Evolutionary conservation across 2,797 vertebrate genomes (phyloP).

Genomic region (Alcedo atthis): DNA sequence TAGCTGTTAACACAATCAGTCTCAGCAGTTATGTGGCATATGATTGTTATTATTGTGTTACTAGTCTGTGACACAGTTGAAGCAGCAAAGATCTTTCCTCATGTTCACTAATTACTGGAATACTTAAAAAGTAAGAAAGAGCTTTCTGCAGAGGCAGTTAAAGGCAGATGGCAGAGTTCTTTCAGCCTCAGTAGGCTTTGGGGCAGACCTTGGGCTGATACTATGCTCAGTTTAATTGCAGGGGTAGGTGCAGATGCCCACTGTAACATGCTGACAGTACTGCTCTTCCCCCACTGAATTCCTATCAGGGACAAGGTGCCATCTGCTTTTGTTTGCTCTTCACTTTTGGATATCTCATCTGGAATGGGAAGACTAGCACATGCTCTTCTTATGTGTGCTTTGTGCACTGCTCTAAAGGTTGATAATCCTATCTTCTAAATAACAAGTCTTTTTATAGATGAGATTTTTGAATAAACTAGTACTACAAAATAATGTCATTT

Average conservation of each 20-base stretch:
- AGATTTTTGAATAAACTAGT: background rate
- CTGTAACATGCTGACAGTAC: background rate
- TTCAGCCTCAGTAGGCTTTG: background rate
- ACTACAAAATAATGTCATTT: background rate
- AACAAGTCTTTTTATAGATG: background rate
- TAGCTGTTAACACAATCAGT: slow-evolving; percentile 20
- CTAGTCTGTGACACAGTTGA: slow-evolving; percentile 34
- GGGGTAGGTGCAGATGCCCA: background rate
- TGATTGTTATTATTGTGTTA: slow-evolving; percentile 53
- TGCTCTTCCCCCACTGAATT: background rate
- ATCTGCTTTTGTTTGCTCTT: background rate
- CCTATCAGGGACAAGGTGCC: background rate
- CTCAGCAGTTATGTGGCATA: slow-evolving; percentile 30
- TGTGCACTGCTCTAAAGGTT: background rate
- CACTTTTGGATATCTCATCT: background rate
- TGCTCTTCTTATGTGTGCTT: background rate
- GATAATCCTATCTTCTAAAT: background rate
- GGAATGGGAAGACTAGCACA: background rate
- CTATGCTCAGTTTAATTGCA: background rate
- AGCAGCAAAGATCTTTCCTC: background rate
- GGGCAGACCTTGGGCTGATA: background rate
- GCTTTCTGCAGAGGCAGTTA: background rate
- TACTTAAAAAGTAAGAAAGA: background rate
- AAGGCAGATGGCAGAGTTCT: background rate
- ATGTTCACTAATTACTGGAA: slow-evolving; percentile 29